These are phyloP conservation scores for Zapus hudsonius DNA, from an alignment of 2,113 vertebrate genomes.

Conservation along the genomic window DNA sequence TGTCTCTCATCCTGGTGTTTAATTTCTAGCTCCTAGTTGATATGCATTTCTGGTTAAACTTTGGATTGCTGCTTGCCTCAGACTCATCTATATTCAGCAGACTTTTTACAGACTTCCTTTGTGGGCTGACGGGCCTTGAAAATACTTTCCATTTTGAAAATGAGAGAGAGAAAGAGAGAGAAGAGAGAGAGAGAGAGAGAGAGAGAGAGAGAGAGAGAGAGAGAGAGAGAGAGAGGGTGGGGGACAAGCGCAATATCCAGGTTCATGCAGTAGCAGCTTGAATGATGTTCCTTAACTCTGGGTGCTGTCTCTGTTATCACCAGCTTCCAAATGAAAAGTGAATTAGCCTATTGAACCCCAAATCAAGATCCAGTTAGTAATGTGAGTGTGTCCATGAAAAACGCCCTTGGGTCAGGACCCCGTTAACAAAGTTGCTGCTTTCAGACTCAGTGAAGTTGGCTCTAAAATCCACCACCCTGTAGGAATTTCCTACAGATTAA, in stretches of 20 bases:
- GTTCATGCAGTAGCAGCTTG: neutral
- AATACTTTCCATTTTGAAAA: slow-evolving; percentile 9
- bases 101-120: neutral
- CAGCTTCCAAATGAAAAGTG: slow-evolving; percentile 33
- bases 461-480: slow-evolving; percentile 2
- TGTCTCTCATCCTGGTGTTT: slow-evolving; percentile 1
- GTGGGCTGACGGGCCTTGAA: neutral
- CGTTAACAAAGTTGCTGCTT: slow-evolving; percentile 48
- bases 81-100: neutral
- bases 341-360: neutral
- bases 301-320: neutral
- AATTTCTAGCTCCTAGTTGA: neutral
- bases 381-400: slow-evolving; percentile 1
- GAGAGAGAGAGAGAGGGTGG: neutral
- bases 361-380: neutral
- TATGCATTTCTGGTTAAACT: neutral
- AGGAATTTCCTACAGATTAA: neutral
- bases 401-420: neutral
- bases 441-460: slow-evolving; percentile 43
- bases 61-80: slow-evolving; percentile 8
- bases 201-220: neutral
- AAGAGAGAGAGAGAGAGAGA: neutral
- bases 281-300: neutral
- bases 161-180: neutral
- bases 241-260: neutral